Conservation (phyloP, 2,888 invertebrate species). For the Hylaea fasciaria region DNA sequence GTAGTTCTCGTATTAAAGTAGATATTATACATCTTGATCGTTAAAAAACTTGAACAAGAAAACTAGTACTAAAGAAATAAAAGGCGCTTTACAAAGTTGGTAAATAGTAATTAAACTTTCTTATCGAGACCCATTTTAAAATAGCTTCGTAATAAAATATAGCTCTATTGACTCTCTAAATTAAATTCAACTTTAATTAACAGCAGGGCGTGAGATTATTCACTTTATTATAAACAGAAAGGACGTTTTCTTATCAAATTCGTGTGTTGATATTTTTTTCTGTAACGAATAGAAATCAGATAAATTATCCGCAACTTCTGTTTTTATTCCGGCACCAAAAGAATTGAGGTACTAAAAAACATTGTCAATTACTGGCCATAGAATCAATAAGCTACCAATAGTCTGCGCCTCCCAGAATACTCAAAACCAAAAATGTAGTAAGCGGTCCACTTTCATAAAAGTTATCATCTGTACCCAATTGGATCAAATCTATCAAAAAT, state of each 20-base stretch:
- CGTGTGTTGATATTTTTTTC: neutral
- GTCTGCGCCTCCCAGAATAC: too few species aligned
- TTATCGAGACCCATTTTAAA: conserved; percentile 32
- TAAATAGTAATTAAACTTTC: conserved; percentile 34
- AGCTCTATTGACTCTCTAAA: conserved; percentile 30
- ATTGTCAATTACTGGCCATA: too few species aligned
- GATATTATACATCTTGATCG: neutral
- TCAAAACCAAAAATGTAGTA: too few species aligned
- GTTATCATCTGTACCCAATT: too few species aligned
- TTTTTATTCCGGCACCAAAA: too few species aligned
- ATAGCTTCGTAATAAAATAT: conserved; percentile 33
- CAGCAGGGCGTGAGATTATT: conserved; percentile 18
- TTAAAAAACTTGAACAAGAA: conserved; percentile 16
- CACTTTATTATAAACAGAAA: conserved; percentile 31
- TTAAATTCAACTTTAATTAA: conserved; percentile 25
- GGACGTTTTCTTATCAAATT: conserved; percentile 8
- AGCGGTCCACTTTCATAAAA: too few species aligned
- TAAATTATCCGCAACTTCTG: too few species aligned
- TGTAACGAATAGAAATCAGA: too few species aligned
- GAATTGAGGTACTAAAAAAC: too few species aligned
- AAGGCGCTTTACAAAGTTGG: conserved; percentile 34
- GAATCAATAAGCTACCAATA: too few species aligned
- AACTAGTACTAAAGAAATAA: conserved; percentile 27
- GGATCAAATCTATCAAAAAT: too few species aligned
- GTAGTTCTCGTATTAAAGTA: neutral